A percentile compares a stretch with the other conserved stretches of the same genome.
These are phyloP conservation scores for Sterrhoptilus dennistouni DNA, from an alignment of 2,113 vertebrate species.

Conservation along the genomic window DNA sequence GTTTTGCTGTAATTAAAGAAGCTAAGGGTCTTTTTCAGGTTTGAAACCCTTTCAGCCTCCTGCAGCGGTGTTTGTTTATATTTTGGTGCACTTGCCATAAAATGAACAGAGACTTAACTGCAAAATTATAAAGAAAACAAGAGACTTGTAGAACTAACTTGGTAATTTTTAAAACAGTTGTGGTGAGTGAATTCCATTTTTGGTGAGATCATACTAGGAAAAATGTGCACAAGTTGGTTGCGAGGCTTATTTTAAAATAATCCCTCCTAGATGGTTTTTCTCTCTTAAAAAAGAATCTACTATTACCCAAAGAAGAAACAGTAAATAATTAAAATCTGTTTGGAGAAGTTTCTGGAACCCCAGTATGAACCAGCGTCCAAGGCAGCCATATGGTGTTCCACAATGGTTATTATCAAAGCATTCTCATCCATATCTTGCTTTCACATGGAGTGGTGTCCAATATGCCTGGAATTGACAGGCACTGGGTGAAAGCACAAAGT, in stretches of 20 bases:
- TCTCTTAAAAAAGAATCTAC: background rate
- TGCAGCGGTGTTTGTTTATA: background rate
- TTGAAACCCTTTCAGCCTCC: background rate
- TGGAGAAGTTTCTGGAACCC: background rate
- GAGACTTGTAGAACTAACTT: background rate
- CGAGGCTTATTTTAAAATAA: background rate
- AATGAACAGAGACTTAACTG: rapidly evolving
- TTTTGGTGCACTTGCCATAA: rapidly evolving
- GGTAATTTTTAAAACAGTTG: background rate
- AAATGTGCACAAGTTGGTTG: background rate
- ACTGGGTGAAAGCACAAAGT: background rate
- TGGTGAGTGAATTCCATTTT: background rate
- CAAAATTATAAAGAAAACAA: background rate
- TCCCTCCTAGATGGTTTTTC: background rate
- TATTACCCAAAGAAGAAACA: background rate
- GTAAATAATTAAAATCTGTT: background rate
- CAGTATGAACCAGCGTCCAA: background rate
- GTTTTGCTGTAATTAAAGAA: background rate
- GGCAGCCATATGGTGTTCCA: background rate
- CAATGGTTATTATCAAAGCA: rapidly evolving
- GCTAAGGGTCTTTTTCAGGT: background rate
- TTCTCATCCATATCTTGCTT: background rate
- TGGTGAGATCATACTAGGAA: background rate
- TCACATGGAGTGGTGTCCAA: background rate
- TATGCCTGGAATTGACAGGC: background rate